phyloP scores from a whole-genome alignment of 2,113 vertebrate genomes.

The Heloderma charlesbogerti region DNA sequence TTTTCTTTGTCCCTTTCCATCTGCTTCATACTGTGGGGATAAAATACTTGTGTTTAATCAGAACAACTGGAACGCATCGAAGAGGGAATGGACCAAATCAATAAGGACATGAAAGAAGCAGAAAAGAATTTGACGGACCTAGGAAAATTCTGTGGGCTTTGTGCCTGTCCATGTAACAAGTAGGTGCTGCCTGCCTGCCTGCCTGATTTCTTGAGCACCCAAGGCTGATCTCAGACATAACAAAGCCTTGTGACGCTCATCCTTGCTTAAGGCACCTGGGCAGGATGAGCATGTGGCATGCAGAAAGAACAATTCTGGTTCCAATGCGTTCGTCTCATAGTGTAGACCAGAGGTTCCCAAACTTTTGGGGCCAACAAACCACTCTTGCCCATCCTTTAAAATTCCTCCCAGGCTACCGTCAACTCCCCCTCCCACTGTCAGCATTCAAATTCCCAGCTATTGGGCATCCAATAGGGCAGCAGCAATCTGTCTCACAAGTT shows the following conservation, averaged over 20 bases:
- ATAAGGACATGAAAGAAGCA: conserved; percentile 93
- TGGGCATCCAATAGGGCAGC: background rate
- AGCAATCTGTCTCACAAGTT: background rate
- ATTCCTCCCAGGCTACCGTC: background rate
- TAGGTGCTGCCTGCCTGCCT: conserved; percentile 90
- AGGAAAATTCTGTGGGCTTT: conserved; percentile 93
- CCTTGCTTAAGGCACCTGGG: conserved; percentile 79
- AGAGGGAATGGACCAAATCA: conserved; percentile 93
- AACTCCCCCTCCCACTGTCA: background rate
- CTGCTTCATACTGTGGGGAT: conserved; percentile 97
- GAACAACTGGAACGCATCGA: conserved; percentile 92
- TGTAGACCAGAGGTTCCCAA: conserved; percentile 72
- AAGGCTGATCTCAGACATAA: conserved; percentile 75
- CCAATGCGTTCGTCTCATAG: conserved; percentile 86
- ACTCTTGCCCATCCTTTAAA: background rate
- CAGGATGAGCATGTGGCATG: conserved; percentile 89
- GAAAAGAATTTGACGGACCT: conserved; percentile 93
- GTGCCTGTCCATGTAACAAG: conserved; percentile 92
- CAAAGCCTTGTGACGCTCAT: conserved; percentile 85
- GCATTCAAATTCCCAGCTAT: conserved; percentile 17
- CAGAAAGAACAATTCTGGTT: conserved; percentile 83
- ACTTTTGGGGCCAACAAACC: conserved; percentile 5
- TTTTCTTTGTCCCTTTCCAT: conserved; percentile 94
- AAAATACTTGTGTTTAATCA: conserved; percentile 91
- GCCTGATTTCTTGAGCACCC: conserved; percentile 80